Percentiles rank a stretch among this genome's conserved stretches.
Conservation (phyloP, 2,113 vertebrate species). For the Melospiza georgiana region DNA sequence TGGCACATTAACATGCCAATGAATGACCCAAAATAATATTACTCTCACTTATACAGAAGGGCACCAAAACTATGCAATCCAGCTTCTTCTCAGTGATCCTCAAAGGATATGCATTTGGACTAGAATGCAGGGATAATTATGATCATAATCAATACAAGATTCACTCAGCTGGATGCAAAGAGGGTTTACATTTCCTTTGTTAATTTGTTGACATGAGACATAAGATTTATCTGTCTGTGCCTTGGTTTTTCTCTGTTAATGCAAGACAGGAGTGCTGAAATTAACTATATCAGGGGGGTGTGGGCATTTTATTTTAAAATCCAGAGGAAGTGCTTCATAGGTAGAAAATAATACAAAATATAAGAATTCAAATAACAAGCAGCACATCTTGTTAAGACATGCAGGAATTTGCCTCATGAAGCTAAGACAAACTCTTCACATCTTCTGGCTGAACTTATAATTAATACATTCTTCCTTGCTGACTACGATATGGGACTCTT, state of each 20-base stretch:
- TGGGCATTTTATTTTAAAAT: neutral
- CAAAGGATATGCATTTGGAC: neutral
- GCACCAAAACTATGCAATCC: neutral
- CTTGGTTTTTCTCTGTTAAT: neutral
- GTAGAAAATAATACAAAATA: constrained; percentile 1
- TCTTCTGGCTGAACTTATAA: neutral
- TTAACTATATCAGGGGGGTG: neutral
- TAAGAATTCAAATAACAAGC: neutral
- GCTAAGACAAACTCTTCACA: neutral
- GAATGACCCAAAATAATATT: neutral
- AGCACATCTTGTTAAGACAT: neutral
- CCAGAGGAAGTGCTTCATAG: neutral
- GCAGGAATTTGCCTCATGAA: neutral
- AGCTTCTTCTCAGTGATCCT: neutral
- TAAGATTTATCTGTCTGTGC: neutral
- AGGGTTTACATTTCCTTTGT: neutral
- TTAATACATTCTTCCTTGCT: neutral
- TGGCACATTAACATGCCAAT: neutral
- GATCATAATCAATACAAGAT: neutral
- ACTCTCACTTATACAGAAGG: neutral
- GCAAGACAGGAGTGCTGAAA: neutral
- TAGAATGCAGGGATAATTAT: neutral
- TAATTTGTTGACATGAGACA: neutral
- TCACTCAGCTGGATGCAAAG: neutral
- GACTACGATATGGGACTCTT: neutral